Evolutionary conservation across 2,797 vertebrate genomes (phyloP), one percentile per base, ranked within the genome.

Genomic region (Neomorphus geoffroyi): DNA sequence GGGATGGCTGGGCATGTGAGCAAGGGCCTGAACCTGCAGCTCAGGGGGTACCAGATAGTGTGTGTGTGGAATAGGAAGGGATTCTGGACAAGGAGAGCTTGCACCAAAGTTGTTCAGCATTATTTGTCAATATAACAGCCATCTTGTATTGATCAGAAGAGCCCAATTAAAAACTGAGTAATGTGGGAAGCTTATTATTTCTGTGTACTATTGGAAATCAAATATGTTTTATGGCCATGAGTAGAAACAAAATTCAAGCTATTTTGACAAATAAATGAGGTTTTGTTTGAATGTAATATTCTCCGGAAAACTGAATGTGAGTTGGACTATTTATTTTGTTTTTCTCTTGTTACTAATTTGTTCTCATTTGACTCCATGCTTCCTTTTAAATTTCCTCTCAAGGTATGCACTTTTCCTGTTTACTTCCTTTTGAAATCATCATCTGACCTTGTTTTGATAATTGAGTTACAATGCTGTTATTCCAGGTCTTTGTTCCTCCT

Each of bases 331-430:
- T 66, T 87, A 32, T 80, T 95, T 74, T 91, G 43, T 41, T 92
- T 96, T 96, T 94, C 69, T 94, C 86, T 88, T 21, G 4, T 96
- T 95, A 87, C 91, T 97, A 97, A 98, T 96, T 96, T 96, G 88
- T 84, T 97, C 88, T 96, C 92, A 90, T 97, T 97, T 97, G 96
- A 96, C 96, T 96, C 94, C 91, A 95, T 65, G 77, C 93, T 94
- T 96, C 95, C 89, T 94, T 92, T 97, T 94, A 94, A 92, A 97
- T 96, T 96, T 96, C 94, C 90, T 97, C 95, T 95, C 96, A 96
- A 98, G 93, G 93, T 97, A 97, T 86, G 95, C 91, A 66, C 54
- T 90, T 69, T 89, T 96, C 69, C 83, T 97, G 51, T 96, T 94
- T 94, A 86, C 30, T 73, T 92, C 77, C 83, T 95, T 97, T 96